Evolutionary conservation across 2,797 vertebrate species (phyloP).

Genomic region (Numenius phaeopus): DNA sequence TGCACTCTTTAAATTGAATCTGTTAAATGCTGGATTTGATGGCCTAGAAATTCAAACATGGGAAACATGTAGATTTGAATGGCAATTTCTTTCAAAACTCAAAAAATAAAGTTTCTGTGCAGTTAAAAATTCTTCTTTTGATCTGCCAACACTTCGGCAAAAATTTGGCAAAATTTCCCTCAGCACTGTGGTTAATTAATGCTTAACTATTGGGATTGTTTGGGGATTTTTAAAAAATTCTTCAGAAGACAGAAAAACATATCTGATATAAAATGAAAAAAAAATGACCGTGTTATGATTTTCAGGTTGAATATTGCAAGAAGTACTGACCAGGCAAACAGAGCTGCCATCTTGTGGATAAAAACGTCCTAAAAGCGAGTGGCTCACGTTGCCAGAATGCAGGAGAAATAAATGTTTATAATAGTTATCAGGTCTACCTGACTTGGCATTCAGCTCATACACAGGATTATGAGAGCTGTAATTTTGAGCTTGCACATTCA

Average conservation of each 20-base stretch:
- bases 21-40: not conserved
- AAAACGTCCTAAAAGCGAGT: not conserved
- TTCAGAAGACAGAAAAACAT: not conserved
- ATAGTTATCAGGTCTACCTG: not conserved
- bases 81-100: not conserved
- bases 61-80: not conserved
- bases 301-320: not conserved
- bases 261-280: not conserved
- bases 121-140: not conserved
- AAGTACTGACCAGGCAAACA: not conserved
- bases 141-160: not conserved
- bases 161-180: not conserved
- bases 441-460: not conserved
- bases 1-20: not conserved
- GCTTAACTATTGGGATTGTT: not conserved
- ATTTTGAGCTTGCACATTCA: constrained; percentile 17
- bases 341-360: constrained; percentile 75
- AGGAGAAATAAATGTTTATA: not conserved
- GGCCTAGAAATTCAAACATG: not conserved
- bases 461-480: not conserved
- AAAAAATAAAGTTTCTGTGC: not conserved
- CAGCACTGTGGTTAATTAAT: not conserved
- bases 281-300: fast-evolving
- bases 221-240: not conserved
- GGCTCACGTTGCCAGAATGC: not conserved